Conservation (phyloP, 2,797 vertebrate genomes). For the Pseudotriccus pelzelni region DNA sequence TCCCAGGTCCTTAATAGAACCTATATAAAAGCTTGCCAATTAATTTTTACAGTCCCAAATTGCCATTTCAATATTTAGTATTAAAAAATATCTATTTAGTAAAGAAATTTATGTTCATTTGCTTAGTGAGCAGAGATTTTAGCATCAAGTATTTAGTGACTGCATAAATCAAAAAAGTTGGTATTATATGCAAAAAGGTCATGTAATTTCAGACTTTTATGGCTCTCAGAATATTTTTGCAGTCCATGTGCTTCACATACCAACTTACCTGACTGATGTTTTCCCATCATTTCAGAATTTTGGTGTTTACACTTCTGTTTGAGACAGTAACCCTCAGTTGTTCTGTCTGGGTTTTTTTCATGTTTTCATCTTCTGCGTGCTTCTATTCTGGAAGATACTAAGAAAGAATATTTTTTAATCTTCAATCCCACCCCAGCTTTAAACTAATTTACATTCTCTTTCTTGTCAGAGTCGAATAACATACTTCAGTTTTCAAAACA, state of each 20-base stretch:
- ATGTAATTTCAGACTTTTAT: conserved; percentile 7
- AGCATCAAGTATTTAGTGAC: not conserved
- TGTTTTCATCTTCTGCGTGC: not conserved
- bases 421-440: not conserved
- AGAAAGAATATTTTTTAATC: not conserved
- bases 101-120: not conserved
- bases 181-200: conserved; percentile 30
- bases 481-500: not conserved
- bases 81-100: not conserved
- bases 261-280: conserved; percentile 14
- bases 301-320: conserved; percentile 37
- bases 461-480: not conserved
- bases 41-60: not conserved
- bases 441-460: not conserved
- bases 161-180: conserved; percentile 43
- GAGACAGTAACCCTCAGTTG: conserved; percentile 2
- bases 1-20: not conserved
- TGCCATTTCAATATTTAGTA: not conserved
- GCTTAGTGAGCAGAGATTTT: not conserved
- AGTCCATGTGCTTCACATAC: conserved; percentile 32
- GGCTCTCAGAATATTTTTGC: conserved; percentile 13
- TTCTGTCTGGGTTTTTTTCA: not conserved
- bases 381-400: not conserved
- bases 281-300: conserved; percentile 61
- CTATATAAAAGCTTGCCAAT: not conserved